Base-by-base conservation (phyloP, 2,888 invertebrate genomes). In the Oscheius sp. region DNA sequence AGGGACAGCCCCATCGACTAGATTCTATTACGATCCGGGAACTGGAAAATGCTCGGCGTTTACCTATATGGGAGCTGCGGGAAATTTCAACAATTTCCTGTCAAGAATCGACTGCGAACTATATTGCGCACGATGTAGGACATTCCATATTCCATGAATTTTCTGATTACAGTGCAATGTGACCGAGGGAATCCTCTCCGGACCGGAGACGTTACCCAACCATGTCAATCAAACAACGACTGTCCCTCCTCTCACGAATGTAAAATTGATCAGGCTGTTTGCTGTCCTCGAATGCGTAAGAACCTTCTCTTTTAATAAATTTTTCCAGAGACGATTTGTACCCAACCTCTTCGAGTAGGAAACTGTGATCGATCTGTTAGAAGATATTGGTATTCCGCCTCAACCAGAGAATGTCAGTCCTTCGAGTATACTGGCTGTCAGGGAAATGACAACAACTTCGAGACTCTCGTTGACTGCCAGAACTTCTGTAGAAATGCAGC, bases 381-480 rank as follows among this genome's bases (percentile, higher is more conserved):
- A 8, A 61, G 81, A 1, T 81, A 76, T 44, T 81, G 78, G 78
- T 81, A 80, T 73, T 78, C 77, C 20, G 78, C 78, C 1, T 62
- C 74, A 0, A 82, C 82, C 0, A 64, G 80, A 20, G 81, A 79
- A 61, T 82, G 82, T 22, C 80, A 82, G 47, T 77, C 74, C 2
- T 82, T 82, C 67, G 75, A 77, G 32, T 82, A 79, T 61, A 80
- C 80, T 24, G 75, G 80, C n/a, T 82, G 82, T 49, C 80, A 80
- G 38, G 82, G 82, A 45, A 82, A 82, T 57, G 80, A 80, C 67
- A 82, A 82, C 68, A 82, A 82, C 71, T 82, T 82, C 45, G 77
- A 75, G 54, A 80, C 77, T 0, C 74, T 75, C 0, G 72, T 81
- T 24, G 79, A 78, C 44, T 82, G 82, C 54, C 79, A 77, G 50